Evolutionary conservation across 2,888 invertebrate genomes (phyloP), one percentile per base, ranked within the genome.

Genomic region (Drepanosiphum platanoidis): DNA sequence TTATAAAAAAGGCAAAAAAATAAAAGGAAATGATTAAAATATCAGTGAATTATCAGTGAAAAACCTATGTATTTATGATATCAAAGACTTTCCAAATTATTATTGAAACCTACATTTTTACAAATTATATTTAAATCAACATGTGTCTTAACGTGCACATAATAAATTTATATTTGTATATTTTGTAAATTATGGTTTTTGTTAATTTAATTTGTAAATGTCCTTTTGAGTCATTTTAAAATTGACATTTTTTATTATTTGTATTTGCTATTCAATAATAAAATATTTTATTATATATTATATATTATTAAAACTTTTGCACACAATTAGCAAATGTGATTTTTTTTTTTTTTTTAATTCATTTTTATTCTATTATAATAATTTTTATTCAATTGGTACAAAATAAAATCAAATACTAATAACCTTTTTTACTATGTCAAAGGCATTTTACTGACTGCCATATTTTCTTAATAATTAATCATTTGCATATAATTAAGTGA

Each of bases 1-100:
- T 68, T 82, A 86, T 78, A 87, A 84, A 68, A 87, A 86, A 82
- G 87, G 87, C 75, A 87, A 87, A 77, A 87, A 87, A 66, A 83
- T 78, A 30, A 87, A 86, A 86, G 86, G 78, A 27, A 39, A 39
- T 22, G 18, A 78, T 64, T 78, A 64, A 64, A 36, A 78, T 39
- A 22, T 34, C 7, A 30, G 8, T 68, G 32, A 34, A 66, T 8
- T 39, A n/a, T 22, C 5, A n/a, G n/a, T n/a, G n/a, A n/a, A n/a
- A n/a, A 61, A 61, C 13, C 22, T 61, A 61, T 61, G 5, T 22
- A 79, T 68, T 79, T 68, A 18, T 39, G 46, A 68, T 66, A 3
- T 32, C 30, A 79, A 79, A 79, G n/a, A 52, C 9, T 70, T 13
- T 5, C 15, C 13, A 52, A 61, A 71, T 13, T 52, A 66, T 42